phyloP scores from a whole-genome alignment of 2,797 vertebrate species.

The Galaxias olidus region DNA sequence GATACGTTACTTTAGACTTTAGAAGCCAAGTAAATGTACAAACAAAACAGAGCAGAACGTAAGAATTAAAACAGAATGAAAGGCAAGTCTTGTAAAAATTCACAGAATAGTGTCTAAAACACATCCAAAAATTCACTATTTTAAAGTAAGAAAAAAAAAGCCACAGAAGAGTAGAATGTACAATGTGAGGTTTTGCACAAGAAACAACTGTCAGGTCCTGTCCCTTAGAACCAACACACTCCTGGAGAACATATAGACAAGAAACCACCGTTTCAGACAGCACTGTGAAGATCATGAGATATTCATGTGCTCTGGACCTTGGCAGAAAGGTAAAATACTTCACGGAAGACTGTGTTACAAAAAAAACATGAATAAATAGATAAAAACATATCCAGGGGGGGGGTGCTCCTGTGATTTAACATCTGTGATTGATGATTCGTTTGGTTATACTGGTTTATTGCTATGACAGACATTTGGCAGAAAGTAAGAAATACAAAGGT shows the following conservation, averaged over 20 bases:
- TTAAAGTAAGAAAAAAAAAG: conserved; percentile 44
- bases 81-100: conserved; percentile 41
- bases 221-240: conserved; percentile 13
- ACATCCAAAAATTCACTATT: conserved; percentile 52
- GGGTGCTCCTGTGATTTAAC: conserved; percentile 31
- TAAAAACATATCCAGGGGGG: conserved; percentile 46
- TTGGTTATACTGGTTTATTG: background rate
- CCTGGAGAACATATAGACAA: conserved; percentile 7
- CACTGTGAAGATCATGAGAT: conserved; percentile 21
- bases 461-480: background rate
- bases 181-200: conserved; percentile 53
- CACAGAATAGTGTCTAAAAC: conserved; percentile 63
- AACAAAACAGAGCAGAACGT: conserved; percentile 25
- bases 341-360: conserved; percentile 46
- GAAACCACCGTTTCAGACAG: conserved; percentile 26
- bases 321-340: conserved; percentile 23
- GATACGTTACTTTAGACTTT: too few species aligned
- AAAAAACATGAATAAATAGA: conserved; percentile 70
- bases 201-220: conserved; percentile 45
- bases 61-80: background rate
- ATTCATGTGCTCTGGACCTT: conserved; percentile 40
- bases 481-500: background rate
- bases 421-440: conserved; percentile 25
- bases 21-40: conserved; percentile 32
- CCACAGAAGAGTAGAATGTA: conserved; percentile 45